Evolutionary conservation across 2,113 vertebrate genomes (phyloP).

Genomic region (Colaptes auratus): DNA sequence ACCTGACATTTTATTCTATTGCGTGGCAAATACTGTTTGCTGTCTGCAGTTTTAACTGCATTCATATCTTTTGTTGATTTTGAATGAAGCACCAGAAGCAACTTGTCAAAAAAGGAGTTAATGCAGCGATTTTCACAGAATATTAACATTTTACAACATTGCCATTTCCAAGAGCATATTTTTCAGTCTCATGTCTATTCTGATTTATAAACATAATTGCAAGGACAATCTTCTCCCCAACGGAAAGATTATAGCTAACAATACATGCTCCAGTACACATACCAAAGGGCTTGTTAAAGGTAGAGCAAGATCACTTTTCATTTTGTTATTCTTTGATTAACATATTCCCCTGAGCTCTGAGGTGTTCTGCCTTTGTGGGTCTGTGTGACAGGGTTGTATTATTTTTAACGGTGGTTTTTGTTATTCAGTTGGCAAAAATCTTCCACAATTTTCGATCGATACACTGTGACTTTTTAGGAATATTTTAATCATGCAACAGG

Average conservation of each 20-base stretch:
- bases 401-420: slow-evolving; percentile 9
- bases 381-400: neutral
- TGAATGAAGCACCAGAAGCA: slow-evolving; percentile 7
- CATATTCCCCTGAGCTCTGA: neutral
- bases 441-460: slow-evolving; percentile 4
- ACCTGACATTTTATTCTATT: neutral
- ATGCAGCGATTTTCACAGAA: slow-evolving; percentile 29
- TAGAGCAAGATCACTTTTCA: neutral
- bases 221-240: neutral
- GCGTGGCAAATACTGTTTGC: neutral
- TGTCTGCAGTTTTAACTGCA: neutral
- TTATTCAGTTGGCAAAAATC: slow-evolving; percentile 14
- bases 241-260: neutral
- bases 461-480: neutral
- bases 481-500: slow-evolving; percentile 28
- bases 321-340: slow-evolving; percentile 22
- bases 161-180: slow-evolving; percentile 17
- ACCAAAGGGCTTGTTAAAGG: neutral
- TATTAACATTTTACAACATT: neutral
- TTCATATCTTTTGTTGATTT: slow-evolving; percentile 17
- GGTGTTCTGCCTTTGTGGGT: neutral
- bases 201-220: slow-evolving; percentile 1
- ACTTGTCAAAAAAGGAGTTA: neutral
- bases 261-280: neutral
- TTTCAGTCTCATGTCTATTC: neutral